These are phyloP conservation scores for Notechis scutatus DNA, from an alignment of 2,113 vertebrate species.

Conservation along the genomic window DNA sequence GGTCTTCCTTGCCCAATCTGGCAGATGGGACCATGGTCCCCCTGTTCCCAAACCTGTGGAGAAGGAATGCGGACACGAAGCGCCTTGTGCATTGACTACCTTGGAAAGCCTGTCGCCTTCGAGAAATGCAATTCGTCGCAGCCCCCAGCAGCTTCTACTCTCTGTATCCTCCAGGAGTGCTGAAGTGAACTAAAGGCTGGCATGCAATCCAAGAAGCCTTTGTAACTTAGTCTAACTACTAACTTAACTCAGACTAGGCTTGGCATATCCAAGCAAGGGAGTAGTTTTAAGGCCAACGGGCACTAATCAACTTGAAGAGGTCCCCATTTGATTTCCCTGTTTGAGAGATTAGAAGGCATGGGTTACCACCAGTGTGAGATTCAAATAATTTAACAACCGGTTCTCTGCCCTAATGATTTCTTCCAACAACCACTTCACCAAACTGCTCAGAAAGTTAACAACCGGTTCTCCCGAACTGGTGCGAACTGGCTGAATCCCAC, in stretches of 20 bases:
- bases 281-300: conserved; percentile 48
- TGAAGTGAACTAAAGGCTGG: conserved; percentile 41
- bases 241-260: conserved; percentile 37
- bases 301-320: conserved; percentile 56
- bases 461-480: too few species aligned
- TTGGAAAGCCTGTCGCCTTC: conserved; percentile 66
- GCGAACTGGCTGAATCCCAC: too few species aligned
- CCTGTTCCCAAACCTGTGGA: conserved; percentile 81
- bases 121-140: conserved; percentile 74
- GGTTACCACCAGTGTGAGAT: conserved; percentile 29
- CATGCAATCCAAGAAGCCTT: not conserved
- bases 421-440: too few species aligned
- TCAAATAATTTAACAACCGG: too few species aligned
- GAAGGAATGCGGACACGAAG: conserved; percentile 73
- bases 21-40: conserved; percentile 78
- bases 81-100: conserved; percentile 76
- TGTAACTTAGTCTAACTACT: conserved; percentile 23
- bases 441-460: too few species aligned
- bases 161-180: conserved; percentile 76
- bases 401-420: too few species aligned
- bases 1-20: conserved; percentile 85
- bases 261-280: conserved; percentile 43
- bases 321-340: conserved; percentile 24
- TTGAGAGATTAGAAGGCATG: conserved; percentile 51
- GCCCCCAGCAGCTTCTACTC: conserved; percentile 52